Base-by-base conservation (phyloP, 2,113 vertebrate genomes). In the Aptenodytes patagonicus region DNA sequence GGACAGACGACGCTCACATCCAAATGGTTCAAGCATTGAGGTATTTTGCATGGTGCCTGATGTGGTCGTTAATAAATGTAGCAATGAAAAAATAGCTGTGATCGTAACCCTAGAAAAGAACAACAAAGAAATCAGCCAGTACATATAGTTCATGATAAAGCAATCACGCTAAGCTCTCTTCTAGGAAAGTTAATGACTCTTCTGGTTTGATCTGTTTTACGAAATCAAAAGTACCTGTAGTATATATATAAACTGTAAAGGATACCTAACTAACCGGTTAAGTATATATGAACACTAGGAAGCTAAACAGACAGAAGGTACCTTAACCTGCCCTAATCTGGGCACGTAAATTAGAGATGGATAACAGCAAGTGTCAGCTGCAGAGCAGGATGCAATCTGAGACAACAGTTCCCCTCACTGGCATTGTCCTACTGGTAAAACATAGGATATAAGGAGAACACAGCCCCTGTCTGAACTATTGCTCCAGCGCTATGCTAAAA, bases 31-130 rank as follows among this genome's bases (percentile, higher is more conserved):
- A 99, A 52, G 98, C 99, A 28, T 98, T 99, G 90, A 99, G 98
- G 96, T 98, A 99, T 96, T 99, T 99, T 92, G 99, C 99, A 38
- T 99, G 99, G 73, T 99, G 99, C 85, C 98, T 99, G 98, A 99
- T 99, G 98, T 99, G 99, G 93, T 99, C 99, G 11, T 97, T 97
- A 87, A 99, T 98, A 96, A 99, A 99, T 2, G 99, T 99, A 89
- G 98, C 98, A 73, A 99, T 99, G 97, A 99, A 99, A 98, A 97
- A 99, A 97, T 99, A 99, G 98, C 99, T 99, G 98, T 99, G 99
- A 97, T 99, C 99, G 0, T 99, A 99, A 73, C 99, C 99, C 99
- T 99, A 91, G 77, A 42, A 82, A 84, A 96, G n/a, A 75, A 34
- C 3, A 82, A 78, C 13, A 83, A 61, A 90, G 24, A 46, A 51